Evolutionary conservation across 2,888 invertebrate species (phyloP).

Genomic region (Rhorus exstirpatorius): DNA sequence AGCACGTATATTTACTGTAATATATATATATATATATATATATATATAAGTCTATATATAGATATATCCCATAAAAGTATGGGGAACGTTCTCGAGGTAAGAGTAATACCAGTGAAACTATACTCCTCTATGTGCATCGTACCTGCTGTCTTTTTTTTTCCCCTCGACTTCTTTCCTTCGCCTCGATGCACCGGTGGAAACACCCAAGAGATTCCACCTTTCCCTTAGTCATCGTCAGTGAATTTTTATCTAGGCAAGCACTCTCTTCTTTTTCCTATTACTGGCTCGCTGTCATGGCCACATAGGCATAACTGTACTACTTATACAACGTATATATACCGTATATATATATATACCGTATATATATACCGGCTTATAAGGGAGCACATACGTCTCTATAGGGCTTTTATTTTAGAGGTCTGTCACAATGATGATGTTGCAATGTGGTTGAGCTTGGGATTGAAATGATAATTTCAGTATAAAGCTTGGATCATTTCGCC

Average conservation of each 20-base stretch:
- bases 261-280: slow-evolving; percentile 60
- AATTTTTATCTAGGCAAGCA: slow-evolving; percentile 71
- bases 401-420: too few species aligned
- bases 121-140: slow-evolving; percentile 49
- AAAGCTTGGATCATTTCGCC: too few species aligned
- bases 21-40: slow-evolving; percentile 17
- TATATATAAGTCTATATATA: neutral
- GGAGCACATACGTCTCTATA: too few species aligned
- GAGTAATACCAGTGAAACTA: slow-evolving; percentile 66
- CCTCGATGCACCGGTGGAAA: slow-evolving; percentile 70
- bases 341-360: too few species aligned
- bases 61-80: neutral
- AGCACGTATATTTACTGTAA: slow-evolving; percentile 37
- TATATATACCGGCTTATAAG: too few species aligned
- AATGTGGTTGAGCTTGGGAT: too few species aligned
- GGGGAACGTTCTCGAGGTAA: slow-evolving; percentile 42
- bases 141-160: slow-evolving; percentile 36
- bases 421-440: too few species aligned
- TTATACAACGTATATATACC: too few species aligned
- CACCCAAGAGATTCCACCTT: slow-evolving; percentile 74
- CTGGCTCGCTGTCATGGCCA: slow-evolving; percentile 35
- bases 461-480: too few species aligned
- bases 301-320: slow-evolving; percentile 39
- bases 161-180: slow-evolving; percentile 63
- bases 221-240: slow-evolving; percentile 71